Evolutionary conservation across 2,113 vertebrate genomes (phyloP).

Genomic region (Nycticebus coucang): DNA sequence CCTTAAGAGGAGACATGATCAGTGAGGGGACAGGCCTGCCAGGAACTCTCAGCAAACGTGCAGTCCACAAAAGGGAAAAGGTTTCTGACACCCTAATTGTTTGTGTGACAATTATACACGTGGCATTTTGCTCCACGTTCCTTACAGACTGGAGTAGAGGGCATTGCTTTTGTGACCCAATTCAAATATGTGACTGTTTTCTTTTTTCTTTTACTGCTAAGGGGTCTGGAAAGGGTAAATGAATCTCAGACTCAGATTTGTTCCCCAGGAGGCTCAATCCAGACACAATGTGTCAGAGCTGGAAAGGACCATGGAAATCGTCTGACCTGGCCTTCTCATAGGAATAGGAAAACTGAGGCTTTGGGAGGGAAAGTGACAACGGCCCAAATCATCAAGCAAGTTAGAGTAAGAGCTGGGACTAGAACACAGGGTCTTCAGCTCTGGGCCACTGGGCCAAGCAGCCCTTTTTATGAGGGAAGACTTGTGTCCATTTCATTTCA

Average conservation of each 20-base stretch:
- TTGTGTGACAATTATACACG: neutral
- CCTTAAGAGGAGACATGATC: constrained; percentile 68
- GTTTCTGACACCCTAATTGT: neutral
- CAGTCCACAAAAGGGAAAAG: neutral
- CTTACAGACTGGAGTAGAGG: constrained; percentile 1
- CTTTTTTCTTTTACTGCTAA: constrained; percentile 28
- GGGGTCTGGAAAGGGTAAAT: constrained; percentile 29
- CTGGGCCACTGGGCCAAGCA: neutral
- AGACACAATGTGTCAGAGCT: neutral
- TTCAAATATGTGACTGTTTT: constrained; percentile 44
- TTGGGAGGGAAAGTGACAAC: neutral
- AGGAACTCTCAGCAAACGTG: neutral
- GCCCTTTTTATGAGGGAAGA: neutral
- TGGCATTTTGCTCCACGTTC: neutral
- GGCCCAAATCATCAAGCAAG: neutral
- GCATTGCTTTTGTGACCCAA: constrained; percentile 33
- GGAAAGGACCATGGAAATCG: neutral
- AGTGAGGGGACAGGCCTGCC: neutral
- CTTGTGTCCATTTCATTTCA: neutral
- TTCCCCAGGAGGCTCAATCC: neutral
- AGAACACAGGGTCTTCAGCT: neutral
- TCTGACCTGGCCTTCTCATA: neutral
- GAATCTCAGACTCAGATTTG: neutral
- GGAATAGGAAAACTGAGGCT: neutral
- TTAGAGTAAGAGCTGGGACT: neutral